phyloP scores from a whole-genome alignment of 2,113 vertebrate species.

The Archocentrus centrarchus region DNA sequence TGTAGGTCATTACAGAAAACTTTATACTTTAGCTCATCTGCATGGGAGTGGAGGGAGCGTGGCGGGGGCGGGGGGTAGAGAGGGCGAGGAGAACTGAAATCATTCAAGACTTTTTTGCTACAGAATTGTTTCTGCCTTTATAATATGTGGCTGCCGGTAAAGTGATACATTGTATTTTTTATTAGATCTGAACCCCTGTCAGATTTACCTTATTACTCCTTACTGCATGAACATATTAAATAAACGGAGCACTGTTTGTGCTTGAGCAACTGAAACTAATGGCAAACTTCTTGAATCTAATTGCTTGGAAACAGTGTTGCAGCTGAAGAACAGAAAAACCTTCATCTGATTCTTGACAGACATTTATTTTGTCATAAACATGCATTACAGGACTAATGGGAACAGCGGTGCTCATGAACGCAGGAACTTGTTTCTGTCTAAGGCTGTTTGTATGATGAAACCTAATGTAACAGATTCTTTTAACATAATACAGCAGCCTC shows the following conservation, averaged over 20 bases:
- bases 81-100: background rate
- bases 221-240: background rate
- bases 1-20: background rate
- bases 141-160: background rate
- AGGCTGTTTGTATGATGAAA: conserved; percentile 47
- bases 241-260: background rate
- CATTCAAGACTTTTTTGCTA: background rate
- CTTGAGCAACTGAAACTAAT: background rate
- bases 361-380: conserved; percentile 27
- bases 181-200: background rate
- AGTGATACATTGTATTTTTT: background rate
- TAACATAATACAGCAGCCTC: conserved; percentile 14
- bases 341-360: conserved; percentile 23
- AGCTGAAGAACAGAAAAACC: conserved; percentile 2
- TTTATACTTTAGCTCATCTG: background rate
- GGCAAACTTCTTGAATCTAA: background rate
- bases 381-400: conserved; percentile 14
- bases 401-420: conserved; percentile 25
- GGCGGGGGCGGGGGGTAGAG: background rate
- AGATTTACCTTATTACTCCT: background rate
- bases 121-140: background rate
- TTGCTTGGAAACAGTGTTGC: conserved; percentile 13
- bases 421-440: conserved; percentile 13
- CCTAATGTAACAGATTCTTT: conserved; percentile 7
- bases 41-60: background rate